phyloP scores from a whole-genome alignment of 2,113 vertebrate species.

The Pseudorasbora parva region DNA sequence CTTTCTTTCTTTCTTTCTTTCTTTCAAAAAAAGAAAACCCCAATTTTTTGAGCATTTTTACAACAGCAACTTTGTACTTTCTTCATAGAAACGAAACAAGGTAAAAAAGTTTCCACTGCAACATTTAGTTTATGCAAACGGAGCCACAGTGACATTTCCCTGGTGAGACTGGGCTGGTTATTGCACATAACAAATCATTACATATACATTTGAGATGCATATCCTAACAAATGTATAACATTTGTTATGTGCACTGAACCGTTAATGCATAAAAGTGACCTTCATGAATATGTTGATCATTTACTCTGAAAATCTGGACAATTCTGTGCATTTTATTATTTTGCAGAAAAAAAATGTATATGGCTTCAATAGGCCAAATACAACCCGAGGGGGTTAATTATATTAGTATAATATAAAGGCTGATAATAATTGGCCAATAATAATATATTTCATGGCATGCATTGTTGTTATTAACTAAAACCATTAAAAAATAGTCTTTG shows the following conservation, averaged over 20 bases:
- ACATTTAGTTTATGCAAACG: no score
- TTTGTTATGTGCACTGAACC: neutral
- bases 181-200: conserved; percentile 5
- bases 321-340: neutral
- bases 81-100: no score
- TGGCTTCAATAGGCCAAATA: neutral
- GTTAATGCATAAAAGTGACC: neutral
- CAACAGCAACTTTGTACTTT: no score
- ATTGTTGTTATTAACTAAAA: neutral
- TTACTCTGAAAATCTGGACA: neutral
- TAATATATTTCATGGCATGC: neutral
- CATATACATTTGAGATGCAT: neutral
- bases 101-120: no score
- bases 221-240: neutral
- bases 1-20: no score
- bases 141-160: neutral
- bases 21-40: no score
- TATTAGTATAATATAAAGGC: neutral
- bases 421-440: neutral
- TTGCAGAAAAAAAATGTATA: neutral
- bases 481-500: neutral
- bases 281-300: neutral
- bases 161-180: neutral
- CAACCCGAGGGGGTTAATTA: neutral
- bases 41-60: no score